Percentiles rank a stretch among this genome's conserved stretches.
These are phyloP conservation scores for Darevskia nairensis DNA, from an alignment of 2,797 vertebrate genomes.

Conservation along the genomic window DNA sequence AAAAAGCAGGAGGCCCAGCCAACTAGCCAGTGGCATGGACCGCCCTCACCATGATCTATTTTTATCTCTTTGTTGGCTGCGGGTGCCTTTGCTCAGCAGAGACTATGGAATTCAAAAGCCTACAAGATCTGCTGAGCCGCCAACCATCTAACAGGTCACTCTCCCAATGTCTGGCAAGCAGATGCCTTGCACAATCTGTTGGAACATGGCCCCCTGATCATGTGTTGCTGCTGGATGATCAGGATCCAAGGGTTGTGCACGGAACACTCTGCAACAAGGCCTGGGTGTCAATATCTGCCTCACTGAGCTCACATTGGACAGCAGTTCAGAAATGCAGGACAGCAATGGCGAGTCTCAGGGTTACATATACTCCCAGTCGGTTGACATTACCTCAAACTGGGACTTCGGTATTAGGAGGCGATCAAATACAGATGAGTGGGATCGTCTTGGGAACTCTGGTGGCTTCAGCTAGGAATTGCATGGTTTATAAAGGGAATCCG, in stretches of 20 bases:
- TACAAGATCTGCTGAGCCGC: not conserved
- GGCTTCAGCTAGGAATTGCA: not conserved
- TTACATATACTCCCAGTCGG: constrained; percentile 94
- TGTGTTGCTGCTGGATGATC: not conserved
- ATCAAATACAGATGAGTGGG: constrained; percentile 91
- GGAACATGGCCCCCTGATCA: too few species aligned
- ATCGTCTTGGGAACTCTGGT: too few species aligned
- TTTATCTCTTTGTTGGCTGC: not conserved
- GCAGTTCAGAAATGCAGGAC: constrained; percentile 81
- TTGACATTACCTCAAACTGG: constrained; percentile 99
- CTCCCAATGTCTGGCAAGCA: not conserved
- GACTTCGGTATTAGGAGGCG: constrained; percentile 97
- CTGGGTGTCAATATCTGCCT: not conserved
- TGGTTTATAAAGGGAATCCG: not conserved
- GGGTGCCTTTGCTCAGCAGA: not conserved
- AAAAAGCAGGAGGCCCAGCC: not conserved
- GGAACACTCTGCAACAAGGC: not conserved
- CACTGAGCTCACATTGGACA: constrained; percentile 61
- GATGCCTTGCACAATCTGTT: not conserved
- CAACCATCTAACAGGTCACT: not conserved
- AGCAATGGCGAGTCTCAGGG: constrained; percentile 86
- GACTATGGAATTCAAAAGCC: not conserved
- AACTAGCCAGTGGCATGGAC: not conserved
- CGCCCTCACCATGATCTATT: not conserved
- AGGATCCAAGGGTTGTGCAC: not conserved